Conservation (phyloP, 1,140 invertebrate species). For the Drosophila saltans region DNA sequence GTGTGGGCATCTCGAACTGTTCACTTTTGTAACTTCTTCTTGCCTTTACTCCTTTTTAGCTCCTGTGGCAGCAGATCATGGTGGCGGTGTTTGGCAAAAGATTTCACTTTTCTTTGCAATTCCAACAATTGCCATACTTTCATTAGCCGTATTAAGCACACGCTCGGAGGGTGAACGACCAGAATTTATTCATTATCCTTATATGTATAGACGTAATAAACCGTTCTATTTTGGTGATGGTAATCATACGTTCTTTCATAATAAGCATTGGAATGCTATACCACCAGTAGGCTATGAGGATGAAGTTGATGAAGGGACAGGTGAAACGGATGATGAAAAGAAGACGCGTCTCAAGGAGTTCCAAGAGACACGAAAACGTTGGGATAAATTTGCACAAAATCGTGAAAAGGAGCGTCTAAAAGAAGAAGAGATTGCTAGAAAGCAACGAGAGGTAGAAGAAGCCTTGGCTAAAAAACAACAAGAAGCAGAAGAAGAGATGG, state of each 20-base stretch:
- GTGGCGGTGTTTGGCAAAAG: slow-evolving; percentile 29
- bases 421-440: slow-evolving; percentile 28
- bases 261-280: slow-evolving; percentile 89
- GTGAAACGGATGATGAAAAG: slow-evolving; percentile 39
- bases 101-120: slow-evolving; percentile 34
- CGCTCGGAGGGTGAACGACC: slow-evolving; percentile 81
- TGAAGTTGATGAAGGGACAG: slow-evolving; percentile 30
- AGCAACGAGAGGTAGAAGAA: not conserved
- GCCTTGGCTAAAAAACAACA: no score
- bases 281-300: slow-evolving; percentile 90
- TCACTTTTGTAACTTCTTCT: no score
- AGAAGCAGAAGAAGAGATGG: no score
- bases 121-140: slow-evolving; percentile 42
- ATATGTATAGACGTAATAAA: slow-evolving; percentile 88
- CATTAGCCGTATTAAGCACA: slow-evolving; percentile 32
- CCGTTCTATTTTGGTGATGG: slow-evolving; percentile 94
- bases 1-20: no score
- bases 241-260: slow-evolving; percentile 89
- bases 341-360: slow-evolving; percentile 37
- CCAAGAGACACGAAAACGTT: slow-evolving; percentile 25
- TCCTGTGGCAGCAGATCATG: not conserved
- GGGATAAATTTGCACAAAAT: slow-evolving; percentile 31
- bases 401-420: slow-evolving; percentile 5
- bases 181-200: slow-evolving; percentile 88
- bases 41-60: not conserved